Evolutionary conservation across 2,797 vertebrate genomes (phyloP), one percentile per base, ranked within the genome.

Genomic region (Ciconia nigra): DNA sequence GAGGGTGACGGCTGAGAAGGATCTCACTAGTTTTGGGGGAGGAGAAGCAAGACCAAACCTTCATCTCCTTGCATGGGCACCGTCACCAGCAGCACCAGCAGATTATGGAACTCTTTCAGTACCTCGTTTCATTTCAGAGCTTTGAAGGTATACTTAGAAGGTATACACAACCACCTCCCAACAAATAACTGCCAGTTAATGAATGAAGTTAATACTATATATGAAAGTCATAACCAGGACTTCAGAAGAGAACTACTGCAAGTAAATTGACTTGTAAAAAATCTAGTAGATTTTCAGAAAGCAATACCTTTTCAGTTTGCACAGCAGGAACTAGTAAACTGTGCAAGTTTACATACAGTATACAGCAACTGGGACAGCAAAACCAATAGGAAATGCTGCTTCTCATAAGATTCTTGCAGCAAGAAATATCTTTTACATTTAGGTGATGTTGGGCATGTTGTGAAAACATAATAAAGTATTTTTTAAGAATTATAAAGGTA

Each of bases 1-100:
- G 18, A 51, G 25, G 19, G 9, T 22, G 16, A 13, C n/a, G 62
- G 25, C 35, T 31, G 35, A 62, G 52, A 10, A 85, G 21, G 21
- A n/a, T 71, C 35, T 63, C 1, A 0, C 39, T 2, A 7, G 15
- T 52, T 77, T 18, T 10, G 13, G 5, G 24, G 21, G 4, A 13
- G 14, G 2, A 87, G 15, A 55, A 33, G 19, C 42, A 44, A 70
- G 31, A 61, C 2, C 13, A 74, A 94, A 35, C 7, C 41, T 83
- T 57, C 29, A 29, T 3, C 20, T 51, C 37, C 46, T 52, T 20
- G 17, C 54, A 37, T 2, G 16, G 41, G 15, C 73, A 79, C 13
- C 2, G 4, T 7, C 28, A 79, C 7, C 35, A 79, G 66, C 52
- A 87, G 49, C 67, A 82, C 17, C 76, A 37, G 19, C 26, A 70